phyloP scores from a whole-genome alignment of 2,113 vertebrate genomes.

The human (Homo sapiens) region DNA sequence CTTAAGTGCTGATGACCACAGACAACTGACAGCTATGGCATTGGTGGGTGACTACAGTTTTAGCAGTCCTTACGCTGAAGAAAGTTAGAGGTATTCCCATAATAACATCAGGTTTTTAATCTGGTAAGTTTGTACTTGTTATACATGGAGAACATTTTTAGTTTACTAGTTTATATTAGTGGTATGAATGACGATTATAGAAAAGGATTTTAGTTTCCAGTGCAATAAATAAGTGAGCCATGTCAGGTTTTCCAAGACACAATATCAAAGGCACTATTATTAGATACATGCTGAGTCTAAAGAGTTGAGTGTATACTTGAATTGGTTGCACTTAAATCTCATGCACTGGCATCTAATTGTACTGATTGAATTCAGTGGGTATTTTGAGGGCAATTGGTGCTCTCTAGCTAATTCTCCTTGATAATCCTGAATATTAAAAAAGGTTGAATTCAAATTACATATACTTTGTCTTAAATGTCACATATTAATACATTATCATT shows the following conservation, averaged over 20 bases:
- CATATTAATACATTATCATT: neutral
- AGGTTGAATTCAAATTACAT: slow-evolving; percentile 34
- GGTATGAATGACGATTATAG: neutral
- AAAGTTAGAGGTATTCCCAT: neutral
- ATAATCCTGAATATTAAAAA: slow-evolving; percentile 23
- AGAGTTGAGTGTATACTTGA: neutral
- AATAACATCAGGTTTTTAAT: neutral
- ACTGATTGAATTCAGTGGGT: neutral
- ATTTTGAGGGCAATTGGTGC: neutral
- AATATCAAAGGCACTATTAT: neutral
- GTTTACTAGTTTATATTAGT: slow-evolving; percentile 18
- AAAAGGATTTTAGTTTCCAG: slow-evolving; percentile 42
- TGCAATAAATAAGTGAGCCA: neutral
- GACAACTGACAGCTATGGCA: neutral
- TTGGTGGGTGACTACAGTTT: neutral
- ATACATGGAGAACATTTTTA: neutral
- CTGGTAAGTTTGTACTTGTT: neutral
- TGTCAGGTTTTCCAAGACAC: slow-evolving; percentile 29
- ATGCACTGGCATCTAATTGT: neutral
- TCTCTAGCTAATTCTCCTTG: slow-evolving; percentile 15
- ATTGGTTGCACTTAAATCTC: neutral
- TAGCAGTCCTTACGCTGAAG: neutral
- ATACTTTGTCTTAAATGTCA: slow-evolving; percentile 9
- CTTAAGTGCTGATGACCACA: neutral
- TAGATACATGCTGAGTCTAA: neutral